Evolutionary conservation across 2,888 invertebrate genomes (phyloP).

Genomic region (Empis livida): DNA sequence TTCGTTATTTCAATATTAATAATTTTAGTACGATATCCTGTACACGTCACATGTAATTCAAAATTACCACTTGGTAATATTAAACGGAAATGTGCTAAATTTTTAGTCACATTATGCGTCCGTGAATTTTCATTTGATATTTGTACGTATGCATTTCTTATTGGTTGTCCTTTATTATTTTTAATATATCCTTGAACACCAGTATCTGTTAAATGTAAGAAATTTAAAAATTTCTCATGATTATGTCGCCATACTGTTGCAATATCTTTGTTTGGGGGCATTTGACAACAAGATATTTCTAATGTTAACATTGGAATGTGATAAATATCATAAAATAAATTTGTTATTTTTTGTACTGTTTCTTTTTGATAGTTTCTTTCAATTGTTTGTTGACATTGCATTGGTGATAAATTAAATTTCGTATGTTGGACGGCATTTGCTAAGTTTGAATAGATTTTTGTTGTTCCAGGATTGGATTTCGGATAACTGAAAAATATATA

Average conservation of each 20-base stretch:
- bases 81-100: slow-evolving; percentile 57
- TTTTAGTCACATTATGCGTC: slow-evolving; percentile 48
- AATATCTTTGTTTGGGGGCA: slow-evolving; percentile 55
- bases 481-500: slow-evolving; percentile 19
- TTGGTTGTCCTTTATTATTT: slow-evolving; percentile 47
- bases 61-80: slow-evolving; percentile 58
- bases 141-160: slow-evolving; percentile 57
- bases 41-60: slow-evolving; percentile 45
- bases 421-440: slow-evolving; percentile 26
- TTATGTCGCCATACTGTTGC: slow-evolving; percentile 60
- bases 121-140: slow-evolving; percentile 44
- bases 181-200: slow-evolving; percentile 60
- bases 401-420: slow-evolving; percentile 24
- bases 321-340: slow-evolving; percentile 47
- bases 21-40: slow-evolving; percentile 43
- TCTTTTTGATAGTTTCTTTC: slow-evolving; percentile 22
- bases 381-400: slow-evolving; percentile 22
- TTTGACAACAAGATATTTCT: slow-evolving; percentile 71
- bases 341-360: slow-evolving; percentile 40
- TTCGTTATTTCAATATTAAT: slow-evolving; percentile 28
- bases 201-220: slow-evolving; percentile 47
- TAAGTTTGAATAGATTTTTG: slow-evolving; percentile 25
- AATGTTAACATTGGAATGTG: slow-evolving; percentile 54
- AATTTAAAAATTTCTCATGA: slow-evolving; percentile 47
- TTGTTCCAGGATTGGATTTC: slow-evolving; percentile 11